These are phyloP conservation scores for Pseudotriccus pelzelni DNA, from an alignment of 2,797 vertebrate species.

Conservation along the genomic window DNA sequence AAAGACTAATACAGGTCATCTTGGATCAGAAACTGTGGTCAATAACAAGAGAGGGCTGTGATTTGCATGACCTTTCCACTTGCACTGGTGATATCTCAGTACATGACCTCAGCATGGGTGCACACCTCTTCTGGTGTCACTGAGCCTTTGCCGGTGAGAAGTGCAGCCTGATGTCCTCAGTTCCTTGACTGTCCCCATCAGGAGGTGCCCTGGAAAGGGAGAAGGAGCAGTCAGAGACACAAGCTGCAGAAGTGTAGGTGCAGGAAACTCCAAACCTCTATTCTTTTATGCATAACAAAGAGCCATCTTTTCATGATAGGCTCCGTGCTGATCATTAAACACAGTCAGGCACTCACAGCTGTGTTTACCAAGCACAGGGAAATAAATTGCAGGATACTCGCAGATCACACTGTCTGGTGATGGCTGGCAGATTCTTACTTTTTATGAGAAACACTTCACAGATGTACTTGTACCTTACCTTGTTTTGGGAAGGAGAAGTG, in stretches of 20 bases:
- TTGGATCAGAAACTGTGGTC: background rate
- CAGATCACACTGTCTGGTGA: background rate
- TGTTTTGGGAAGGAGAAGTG: background rate
- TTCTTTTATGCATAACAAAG: background rate
- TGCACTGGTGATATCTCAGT: background rate
- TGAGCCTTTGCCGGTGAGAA: background rate
- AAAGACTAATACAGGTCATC: background rate
- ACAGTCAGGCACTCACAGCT: background rate
- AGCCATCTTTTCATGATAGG: background rate
- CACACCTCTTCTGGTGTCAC: background rate
- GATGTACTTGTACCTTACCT: background rate
- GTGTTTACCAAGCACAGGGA: slow-evolving; percentile 10
- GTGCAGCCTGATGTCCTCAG: background rate
- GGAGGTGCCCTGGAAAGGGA: background rate
- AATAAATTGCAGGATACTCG: background rate
- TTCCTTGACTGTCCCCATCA: background rate
- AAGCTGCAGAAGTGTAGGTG: background rate
- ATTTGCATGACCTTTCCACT: background rate
- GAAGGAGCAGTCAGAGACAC: background rate
- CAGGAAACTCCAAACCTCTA: background rate
- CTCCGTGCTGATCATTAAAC: background rate
- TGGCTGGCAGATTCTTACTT: background rate
- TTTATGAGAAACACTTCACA: background rate
- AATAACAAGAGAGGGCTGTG: background rate
- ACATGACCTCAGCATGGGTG: fast-evolving